Evolutionary conservation across 2,113 vertebrate genomes (phyloP).

Genomic region (Chitala chitala): DNA sequence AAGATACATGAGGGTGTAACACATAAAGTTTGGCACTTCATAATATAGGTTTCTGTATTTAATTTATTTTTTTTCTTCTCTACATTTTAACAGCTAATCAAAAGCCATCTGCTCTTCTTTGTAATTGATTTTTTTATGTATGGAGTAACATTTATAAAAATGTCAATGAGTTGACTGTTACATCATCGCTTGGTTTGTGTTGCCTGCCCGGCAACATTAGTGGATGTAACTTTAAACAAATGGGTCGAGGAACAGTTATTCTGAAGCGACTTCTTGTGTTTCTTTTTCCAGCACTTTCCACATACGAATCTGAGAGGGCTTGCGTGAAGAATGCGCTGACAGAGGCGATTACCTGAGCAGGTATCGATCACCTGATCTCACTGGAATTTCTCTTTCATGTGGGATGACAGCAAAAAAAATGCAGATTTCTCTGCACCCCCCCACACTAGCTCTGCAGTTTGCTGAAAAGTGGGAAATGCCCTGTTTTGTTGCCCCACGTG

Average conservation of each 20-base stretch:
- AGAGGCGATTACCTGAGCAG: conserved; percentile 22
- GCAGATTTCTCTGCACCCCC: conserved; percentile 17
- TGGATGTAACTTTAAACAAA: background rate
- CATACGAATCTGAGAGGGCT: conserved; percentile 82
- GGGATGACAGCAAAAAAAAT: conserved; percentile 20
- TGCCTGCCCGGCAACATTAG: background rate
- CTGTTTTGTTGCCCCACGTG: background rate
- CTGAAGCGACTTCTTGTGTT: background rate
- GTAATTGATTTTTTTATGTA: conserved; percentile 6
- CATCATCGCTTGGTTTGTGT: background rate
- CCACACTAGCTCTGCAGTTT: conserved; percentile 19
- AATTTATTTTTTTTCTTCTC: background rate
- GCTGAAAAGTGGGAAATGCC: background rate
- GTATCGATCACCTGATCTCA: conserved; percentile 48
- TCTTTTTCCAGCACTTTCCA: conserved; percentile 83
- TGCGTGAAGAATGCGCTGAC: conserved; percentile 28
- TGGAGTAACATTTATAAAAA: conserved; percentile 24
- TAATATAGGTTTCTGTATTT: background rate
- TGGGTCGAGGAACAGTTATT: background rate
- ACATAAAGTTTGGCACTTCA: background rate
- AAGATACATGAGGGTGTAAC: background rate
- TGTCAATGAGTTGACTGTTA: conserved; percentile 14
- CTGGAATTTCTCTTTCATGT: conserved; percentile 29
- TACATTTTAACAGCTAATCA: conserved; percentile 21
- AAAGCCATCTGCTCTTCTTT: conserved; percentile 31